Base-by-base conservation (phyloP, 1,140 invertebrate species). In the Ectropis grisescens region DNA sequence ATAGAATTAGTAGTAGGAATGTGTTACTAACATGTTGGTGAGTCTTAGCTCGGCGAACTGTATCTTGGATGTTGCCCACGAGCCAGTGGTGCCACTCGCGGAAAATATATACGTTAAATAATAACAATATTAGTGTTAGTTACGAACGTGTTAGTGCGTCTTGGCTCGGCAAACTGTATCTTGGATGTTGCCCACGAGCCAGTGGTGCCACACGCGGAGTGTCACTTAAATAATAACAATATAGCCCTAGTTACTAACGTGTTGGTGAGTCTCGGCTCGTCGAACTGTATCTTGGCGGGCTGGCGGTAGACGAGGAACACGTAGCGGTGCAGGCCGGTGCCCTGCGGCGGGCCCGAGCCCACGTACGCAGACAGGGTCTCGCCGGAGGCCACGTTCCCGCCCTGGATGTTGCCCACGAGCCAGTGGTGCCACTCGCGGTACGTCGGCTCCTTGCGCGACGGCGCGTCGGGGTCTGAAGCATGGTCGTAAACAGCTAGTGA, bases 341-440 rank as follows among this genome's bases (percentile, higher is more conserved):
- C 89, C 55, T 89, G 67, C 4, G 93, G 93, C 1, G 95, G 94
- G 7, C 93, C 94, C 12, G 94, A 85, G 30, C 95, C 94, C 28
- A 96, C 79, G 70, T 96, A 97, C 5, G 87, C 89, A n/a, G 88
- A 88, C 0, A 97, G 68, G 0, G 84, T 84, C 28, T 93, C 89
- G 2, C 95, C 96, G 9, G 87, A 82, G 0, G 55, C 52, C 1
- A 98, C 61, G 31, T 93, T 83, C 34, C 76, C 80, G n/a, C 91
- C 94, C 5, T 91, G 92, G 53, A 98, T 92, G 59, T 98, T 98
- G n/a, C 87, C 91, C 1, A 98, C 90, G 3, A 97, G 68, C 95
- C 95, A 98, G 69, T 97, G 95, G 55, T 93, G 91, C 90, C 91
- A 95, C 82, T 97, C 95, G 1, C 94, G 85, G 51, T 88, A 91